A percentile compares a stretch with the other conserved stretches of the same genome.
Conservation (phyloP, 1,140 invertebrate species). For the Odontomachus brunneus region DNA sequence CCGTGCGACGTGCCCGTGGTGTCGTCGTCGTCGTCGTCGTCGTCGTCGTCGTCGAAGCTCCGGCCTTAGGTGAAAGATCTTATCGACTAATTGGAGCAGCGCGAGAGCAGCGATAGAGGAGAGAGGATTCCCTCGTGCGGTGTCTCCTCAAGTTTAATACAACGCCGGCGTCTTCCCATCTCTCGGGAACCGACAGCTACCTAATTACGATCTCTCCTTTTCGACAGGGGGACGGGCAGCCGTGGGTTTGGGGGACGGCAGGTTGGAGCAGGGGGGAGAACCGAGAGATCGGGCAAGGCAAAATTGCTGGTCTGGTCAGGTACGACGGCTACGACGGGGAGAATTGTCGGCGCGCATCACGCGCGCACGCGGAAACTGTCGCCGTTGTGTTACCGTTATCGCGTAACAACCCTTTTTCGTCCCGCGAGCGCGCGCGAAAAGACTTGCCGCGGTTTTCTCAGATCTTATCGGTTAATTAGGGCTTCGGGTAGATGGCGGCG, state of each 20-base stretch:
- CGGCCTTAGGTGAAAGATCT: slow-evolving; percentile 64
- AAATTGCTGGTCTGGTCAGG: slow-evolving; percentile 60
- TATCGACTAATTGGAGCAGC: slow-evolving; percentile 74
- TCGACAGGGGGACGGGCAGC: not conserved
- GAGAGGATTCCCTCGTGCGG: slow-evolving; percentile 58
- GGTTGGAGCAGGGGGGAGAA: not conserved
- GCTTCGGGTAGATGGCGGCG: slow-evolving; percentile 39
- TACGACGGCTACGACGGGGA: not conserved
- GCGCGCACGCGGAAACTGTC: slow-evolving; percentile 60
- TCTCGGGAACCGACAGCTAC: slow-evolving; percentile 65
- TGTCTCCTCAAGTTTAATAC: slow-evolving; percentile 66
- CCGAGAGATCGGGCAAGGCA: not conserved
- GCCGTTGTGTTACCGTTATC: slow-evolving; percentile 58
- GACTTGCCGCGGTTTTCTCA: slow-evolving; percentile 53
- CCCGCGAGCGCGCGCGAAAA: not conserved
- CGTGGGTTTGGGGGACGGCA: too few relatives aligned
- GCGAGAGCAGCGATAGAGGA: slow-evolving; percentile 66
- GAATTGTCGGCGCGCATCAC: slow-evolving; percentile 29
- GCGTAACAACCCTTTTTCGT: slow-evolving; percentile 1
- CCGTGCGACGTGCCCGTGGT: slow-evolving; percentile 15
- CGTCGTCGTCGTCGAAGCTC: slow-evolving; percentile 47
- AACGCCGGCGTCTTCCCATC: slow-evolving; percentile 63
- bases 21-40: slow-evolving; percentile 30
- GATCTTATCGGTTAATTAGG: slow-evolving; percentile 73
- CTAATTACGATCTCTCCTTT: slow-evolving; percentile 70